Conservation (phyloP, 2,888 invertebrate species). For the Aphodius sticticus region DNA sequence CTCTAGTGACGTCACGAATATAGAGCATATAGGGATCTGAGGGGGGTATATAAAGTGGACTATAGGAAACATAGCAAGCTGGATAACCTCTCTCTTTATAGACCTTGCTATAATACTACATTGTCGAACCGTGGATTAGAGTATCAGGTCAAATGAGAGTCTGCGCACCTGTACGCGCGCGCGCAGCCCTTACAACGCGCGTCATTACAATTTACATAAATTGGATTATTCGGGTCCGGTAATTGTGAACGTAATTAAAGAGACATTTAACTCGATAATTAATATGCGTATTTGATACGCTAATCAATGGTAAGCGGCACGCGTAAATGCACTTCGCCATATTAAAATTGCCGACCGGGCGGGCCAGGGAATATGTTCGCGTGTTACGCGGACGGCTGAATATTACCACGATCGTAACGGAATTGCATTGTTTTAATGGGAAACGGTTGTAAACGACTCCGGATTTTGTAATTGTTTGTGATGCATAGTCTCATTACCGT, state of each 20-base stretch:
- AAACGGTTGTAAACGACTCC: neutral
- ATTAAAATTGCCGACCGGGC: neutral
- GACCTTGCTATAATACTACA: too few species aligned
- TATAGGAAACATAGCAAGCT: too few species aligned
- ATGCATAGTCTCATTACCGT: neutral
- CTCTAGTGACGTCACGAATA: too few species aligned
- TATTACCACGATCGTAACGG: neutral
- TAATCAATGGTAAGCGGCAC: neutral
- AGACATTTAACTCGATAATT: constrained; percentile 4
- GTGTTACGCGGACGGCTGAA: neutral
- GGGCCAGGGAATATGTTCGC: neutral
- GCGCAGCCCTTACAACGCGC: neutral
- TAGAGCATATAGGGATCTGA: too few species aligned
- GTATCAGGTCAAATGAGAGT: neutral
- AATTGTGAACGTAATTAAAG: constrained; percentile 4
- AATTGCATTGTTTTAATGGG: neutral
- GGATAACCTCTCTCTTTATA: too few species aligned
- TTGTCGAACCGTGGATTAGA: neutral
- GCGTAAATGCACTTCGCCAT: neutral
- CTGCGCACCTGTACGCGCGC: neutral
- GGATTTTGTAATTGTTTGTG: neutral
- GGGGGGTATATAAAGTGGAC: too few species aligned
- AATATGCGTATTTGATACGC: constrained; percentile 4
- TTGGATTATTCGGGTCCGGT: neutral
- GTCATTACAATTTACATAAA: neutral